phyloP scores from a whole-genome alignment of 2,888 invertebrate species.

The Pammene aurita region DNA sequence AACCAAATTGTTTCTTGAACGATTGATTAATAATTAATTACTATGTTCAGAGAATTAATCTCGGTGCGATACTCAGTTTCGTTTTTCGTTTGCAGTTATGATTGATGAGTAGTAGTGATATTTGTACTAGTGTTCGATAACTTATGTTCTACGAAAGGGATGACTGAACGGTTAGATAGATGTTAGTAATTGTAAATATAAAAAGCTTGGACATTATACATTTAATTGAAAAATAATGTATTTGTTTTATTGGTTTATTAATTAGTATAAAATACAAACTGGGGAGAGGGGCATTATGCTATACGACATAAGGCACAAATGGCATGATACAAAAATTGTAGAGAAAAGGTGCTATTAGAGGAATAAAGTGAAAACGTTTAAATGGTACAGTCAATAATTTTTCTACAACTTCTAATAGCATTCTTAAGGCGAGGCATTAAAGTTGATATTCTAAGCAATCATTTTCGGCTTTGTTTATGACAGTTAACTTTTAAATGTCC shows the following conservation, averaged over 20 bases:
- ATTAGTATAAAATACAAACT: constrained; percentile 31
- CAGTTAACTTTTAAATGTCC: neutral
- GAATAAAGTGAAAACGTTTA: constrained; percentile 34
- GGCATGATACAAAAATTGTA: constrained; percentile 18
- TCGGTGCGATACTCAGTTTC: constrained; percentile 78
- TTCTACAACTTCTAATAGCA: constrained; percentile 14
- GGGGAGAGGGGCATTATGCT: constrained; percentile 26
- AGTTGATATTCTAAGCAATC: neutral
- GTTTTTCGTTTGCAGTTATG: constrained; percentile 79
- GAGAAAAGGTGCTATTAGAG: constrained; percentile 31
- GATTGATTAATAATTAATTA: constrained; percentile 49
- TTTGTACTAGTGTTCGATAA: constrained; percentile 77
- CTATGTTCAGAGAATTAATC: constrained; percentile 69
- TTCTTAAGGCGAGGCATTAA: neutral
- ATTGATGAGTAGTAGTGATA: constrained; percentile 77
- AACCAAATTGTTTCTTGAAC: constrained; percentile 68
- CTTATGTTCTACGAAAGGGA: constrained; percentile 76
- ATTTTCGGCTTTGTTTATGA: neutral
- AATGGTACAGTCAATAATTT: constrained; percentile 27
- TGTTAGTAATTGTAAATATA: constrained; percentile 80
- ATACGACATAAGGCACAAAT: constrained; percentile 35
- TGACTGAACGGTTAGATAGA: constrained; percentile 80
- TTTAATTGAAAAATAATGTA: constrained; percentile 70
- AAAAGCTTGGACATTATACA: constrained; percentile 81
- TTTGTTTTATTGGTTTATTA: constrained; percentile 62